These are phyloP conservation scores for Platysternon megacephalum DNA, from an alignment of 2,113 vertebrate species.

Conservation along the genomic window DNA sequence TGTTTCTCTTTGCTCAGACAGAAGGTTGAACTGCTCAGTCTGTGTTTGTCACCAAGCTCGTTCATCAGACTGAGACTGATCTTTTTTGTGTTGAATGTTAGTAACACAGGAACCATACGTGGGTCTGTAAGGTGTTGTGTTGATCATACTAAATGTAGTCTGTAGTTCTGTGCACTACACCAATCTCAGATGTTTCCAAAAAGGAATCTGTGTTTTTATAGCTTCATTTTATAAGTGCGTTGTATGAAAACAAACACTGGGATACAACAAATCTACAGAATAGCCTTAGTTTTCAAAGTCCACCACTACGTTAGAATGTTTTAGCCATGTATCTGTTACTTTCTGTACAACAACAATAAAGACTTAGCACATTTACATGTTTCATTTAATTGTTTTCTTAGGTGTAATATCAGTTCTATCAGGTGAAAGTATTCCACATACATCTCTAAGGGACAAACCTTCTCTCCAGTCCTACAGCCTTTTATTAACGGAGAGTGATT, in stretches of 20 bases:
- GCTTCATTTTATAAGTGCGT: constrained; percentile 70
- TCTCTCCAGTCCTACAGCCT: accelerated
- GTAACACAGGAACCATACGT: background rate
- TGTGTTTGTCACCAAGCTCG: background rate
- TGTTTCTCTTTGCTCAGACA: constrained; percentile 15
- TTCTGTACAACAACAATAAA: constrained; percentile 78
- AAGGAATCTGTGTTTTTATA: constrained; percentile 63
- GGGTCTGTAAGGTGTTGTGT: background rate
- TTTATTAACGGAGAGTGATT: accelerated
- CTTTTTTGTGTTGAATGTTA: background rate
- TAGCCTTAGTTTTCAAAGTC: constrained; percentile 78
- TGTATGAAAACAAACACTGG: constrained; percentile 63
- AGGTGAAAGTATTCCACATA: accelerated
- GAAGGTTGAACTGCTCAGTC: background rate
- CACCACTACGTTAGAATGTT: constrained; percentile 59
- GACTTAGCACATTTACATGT: constrained; percentile 33
- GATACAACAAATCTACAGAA: constrained; percentile 73
- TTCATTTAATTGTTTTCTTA: background rate
- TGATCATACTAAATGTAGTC: constrained; percentile 29
- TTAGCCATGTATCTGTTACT: constrained; percentile 59
- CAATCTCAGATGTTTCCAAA: constrained; percentile 29
- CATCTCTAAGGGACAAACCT: background rate
- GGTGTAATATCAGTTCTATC: background rate
- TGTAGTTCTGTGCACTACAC: constrained; percentile 33
- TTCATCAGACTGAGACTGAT: background rate